Evolutionary conservation across 1,140 invertebrate species (phyloP), one percentile per base, ranked within the genome.

Genomic region (Drosophila parvula): DNA sequence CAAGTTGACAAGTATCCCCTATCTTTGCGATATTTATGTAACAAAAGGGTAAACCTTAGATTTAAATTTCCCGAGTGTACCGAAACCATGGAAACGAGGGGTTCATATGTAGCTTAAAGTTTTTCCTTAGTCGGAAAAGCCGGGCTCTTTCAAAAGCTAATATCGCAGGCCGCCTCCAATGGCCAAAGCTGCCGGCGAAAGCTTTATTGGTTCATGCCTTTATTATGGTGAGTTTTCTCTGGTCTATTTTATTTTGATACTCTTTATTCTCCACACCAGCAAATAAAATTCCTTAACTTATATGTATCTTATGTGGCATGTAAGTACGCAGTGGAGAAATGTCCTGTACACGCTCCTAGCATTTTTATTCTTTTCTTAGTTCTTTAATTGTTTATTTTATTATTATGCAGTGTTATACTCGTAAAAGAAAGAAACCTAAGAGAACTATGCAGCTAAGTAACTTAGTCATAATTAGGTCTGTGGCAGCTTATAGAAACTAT

Each of bases 181-280:
- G 22, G 10, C 10, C 10, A 22, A 38, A 70, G 63, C 45, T 80
- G 12, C 3, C 0, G 0, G 18, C 5, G 9, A 64, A 64, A 81
- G 80, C 75, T 83, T 58, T 32, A 4, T 10, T 5, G 79, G 79
- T 81, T 81, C 22, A 16, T 61, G 68, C 63, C 74, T 27, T 11
- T 5, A 59, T 30, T 71, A 5, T 45, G 38, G 62, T 69, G 65
- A 69, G 61, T 51, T 65, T 44, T 7, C 12, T 7, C 30, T 67
- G 5, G 5, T 27, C 7, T 30, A 10, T 18, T 6, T 18, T 36
- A 16, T 45, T 38, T 53, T 36, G 11, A 14, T 22, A 28, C 18
- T 53, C 12, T 14, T n/a, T 38, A n/a, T 53, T 36, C 51, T 27
- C 51, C 51, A 55, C 51, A 10, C 8, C 8, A 53, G 18, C 14